A percentile compares a stretch with the other conserved stretches of the same genome.
Conservation (phyloP, 2,888 invertebrate species). For the Andrena fulva region DNA sequence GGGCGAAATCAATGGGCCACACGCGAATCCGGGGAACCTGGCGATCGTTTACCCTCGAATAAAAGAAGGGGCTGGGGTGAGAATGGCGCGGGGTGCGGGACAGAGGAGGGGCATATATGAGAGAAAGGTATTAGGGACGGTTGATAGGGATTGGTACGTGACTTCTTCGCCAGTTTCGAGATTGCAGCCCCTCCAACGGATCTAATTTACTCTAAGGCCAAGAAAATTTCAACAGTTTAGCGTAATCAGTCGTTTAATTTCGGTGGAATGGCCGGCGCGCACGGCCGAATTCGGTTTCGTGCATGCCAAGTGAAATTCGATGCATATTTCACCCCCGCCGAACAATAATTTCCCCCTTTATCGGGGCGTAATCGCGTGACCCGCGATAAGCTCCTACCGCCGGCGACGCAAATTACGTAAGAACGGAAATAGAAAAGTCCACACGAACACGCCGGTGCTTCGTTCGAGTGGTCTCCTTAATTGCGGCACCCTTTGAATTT, state of each 20-base stretch:
- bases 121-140: neutral
- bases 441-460: constrained; percentile 35
- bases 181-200: neutral
- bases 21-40: constrained; percentile 44
- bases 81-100: neutral
- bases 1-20: constrained; percentile 68
- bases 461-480: constrained; percentile 64
- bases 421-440: constrained; percentile 44
- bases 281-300: constrained; percentile 1
- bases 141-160: constrained; percentile 2
- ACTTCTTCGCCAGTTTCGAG: neutral
- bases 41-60: constrained; percentile 44
- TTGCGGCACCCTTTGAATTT: constrained; percentile 64
- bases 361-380: constrained; percentile 25
- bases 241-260: neutral
- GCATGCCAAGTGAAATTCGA: constrained; percentile 1
- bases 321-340: neutral
- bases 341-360: constrained; percentile 31
- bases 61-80: neutral
- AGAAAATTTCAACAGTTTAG: neutral
- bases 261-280: neutral
- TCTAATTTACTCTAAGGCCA: constrained; percentile 13
- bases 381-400: constrained; percentile 36
- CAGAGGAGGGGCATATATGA: neutral
- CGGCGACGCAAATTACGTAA: constrained; percentile 51